Percentiles rank a stretch among this genome's conserved stretches.
These are phyloP conservation scores for Cyprinus carpio DNA, from an alignment of 2,113 vertebrate species.

Conservation along the genomic window DNA sequence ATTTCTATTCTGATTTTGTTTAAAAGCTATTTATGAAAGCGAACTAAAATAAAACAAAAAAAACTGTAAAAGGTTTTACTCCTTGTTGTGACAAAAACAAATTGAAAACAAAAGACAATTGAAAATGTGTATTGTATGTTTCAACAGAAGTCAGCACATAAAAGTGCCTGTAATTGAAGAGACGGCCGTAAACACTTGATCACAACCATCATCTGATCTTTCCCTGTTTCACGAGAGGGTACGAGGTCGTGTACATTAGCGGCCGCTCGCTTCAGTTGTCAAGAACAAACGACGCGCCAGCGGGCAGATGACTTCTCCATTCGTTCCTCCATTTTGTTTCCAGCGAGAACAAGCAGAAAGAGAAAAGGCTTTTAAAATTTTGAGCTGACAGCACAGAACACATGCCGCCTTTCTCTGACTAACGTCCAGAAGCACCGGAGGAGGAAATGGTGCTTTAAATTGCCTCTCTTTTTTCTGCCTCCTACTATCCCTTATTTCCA, in stretches of 20 bases:
- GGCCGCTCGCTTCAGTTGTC: constrained; percentile 76
- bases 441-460: constrained; percentile 58
- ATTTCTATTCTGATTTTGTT: too few species aligned
- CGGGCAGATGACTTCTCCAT: constrained; percentile 62
- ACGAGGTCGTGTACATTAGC: not conserved
- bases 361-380: constrained; percentile 67
- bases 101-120: not conserved
- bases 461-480: constrained; percentile 51
- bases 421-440: constrained; percentile 47
- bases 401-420: constrained; percentile 43
- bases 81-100: not conserved
- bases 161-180: not conserved
- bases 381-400: constrained; percentile 68
- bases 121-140: not conserved
- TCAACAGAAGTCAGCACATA: not conserved
- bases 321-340: constrained; percentile 69
- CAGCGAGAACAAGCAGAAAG: constrained; percentile 59
- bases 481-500: constrained; percentile 12
- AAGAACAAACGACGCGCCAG: constrained; percentile 82
- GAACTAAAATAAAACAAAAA: too few species aligned
- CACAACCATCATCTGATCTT: not conserved
- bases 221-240: not conserved
- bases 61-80: too few species aligned
- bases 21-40: too few species aligned
- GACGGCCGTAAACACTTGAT: not conserved